Conservation (phyloP, 1,140 invertebrate genomes). For the Lepidurus couesii region DNA sequence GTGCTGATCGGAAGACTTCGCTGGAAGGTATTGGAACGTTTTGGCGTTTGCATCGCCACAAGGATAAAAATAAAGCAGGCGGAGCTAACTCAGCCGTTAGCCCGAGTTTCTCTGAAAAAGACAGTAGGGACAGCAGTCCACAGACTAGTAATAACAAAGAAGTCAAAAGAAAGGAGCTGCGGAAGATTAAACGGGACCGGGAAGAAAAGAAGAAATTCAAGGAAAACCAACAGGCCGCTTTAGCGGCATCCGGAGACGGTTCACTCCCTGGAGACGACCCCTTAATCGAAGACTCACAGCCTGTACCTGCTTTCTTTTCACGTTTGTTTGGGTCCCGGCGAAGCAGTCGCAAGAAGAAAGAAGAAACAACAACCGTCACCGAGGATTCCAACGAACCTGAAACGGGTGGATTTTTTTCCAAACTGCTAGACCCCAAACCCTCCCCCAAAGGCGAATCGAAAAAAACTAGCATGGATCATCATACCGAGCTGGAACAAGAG, state of each 20-base stretch:
- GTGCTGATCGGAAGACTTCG: slow-evolving; percentile 32
- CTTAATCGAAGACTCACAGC: background rate
- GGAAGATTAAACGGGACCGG: slow-evolving; percentile 31
- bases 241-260: background rate
- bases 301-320: slow-evolving; percentile 23
- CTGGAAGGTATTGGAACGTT: slow-evolving; percentile 26
- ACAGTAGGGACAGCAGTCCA: background rate
- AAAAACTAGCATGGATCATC: background rate
- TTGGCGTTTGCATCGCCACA: background rate
- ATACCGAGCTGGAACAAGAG: background rate
- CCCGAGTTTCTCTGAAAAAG: background rate
- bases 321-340: slow-evolving; percentile 22
- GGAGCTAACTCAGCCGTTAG: slow-evolving; percentile 4
- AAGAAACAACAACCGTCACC: background rate
- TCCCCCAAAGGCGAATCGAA: background rate
- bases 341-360: slow-evolving; percentile 28
- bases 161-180: slow-evolving; percentile 23
- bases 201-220: slow-evolving; percentile 33
- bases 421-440: background rate
- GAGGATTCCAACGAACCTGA: background rate
- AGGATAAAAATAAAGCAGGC: slow-evolving; percentile 11
- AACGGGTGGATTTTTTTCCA: background rate
- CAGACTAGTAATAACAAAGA: background rate
- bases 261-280: background rate
- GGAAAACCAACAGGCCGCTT: slow-evolving; percentile 15